A percentile compares a stretch with the other conserved stretches of the same genome.
Conservation (phyloP, 2,888 invertebrate genomes). For the Smittia sp. region DNA sequence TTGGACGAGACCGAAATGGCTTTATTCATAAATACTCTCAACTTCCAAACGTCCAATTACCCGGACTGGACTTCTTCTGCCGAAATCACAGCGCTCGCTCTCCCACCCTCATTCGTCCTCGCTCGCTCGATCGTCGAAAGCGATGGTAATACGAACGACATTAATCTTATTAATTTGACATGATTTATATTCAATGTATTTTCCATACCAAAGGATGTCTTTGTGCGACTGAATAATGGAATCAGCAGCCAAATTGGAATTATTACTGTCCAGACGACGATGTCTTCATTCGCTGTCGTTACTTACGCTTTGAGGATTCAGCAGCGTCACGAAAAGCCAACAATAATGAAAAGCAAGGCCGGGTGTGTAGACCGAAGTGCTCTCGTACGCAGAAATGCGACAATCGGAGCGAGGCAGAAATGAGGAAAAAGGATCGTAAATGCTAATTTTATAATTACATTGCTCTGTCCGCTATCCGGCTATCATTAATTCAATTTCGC, state of each 20-base stretch:
- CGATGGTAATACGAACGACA: slow-evolving; percentile 37
- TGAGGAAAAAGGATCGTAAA: slow-evolving; percentile 28
- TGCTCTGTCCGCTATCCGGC: slow-evolving; percentile 26
- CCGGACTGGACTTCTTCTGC: neutral
- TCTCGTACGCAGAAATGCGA: neutral
- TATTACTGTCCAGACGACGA: neutral
- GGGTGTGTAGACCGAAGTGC: neutral
- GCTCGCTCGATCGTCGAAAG: neutral
- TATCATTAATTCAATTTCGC: slow-evolving; percentile 36
- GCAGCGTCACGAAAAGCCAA: neutral
- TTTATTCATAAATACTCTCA: slow-evolving; percentile 24
- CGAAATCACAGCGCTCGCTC: neutral
- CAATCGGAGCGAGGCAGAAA: neutral
- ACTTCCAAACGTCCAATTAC: slow-evolving; percentile 4
- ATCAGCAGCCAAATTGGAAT: slow-evolving; percentile 4
- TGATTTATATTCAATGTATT: slow-evolving; percentile 42
- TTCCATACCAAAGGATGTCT: neutral
- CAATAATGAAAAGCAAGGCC: neutral
- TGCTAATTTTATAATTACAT: slow-evolving; percentile 38
- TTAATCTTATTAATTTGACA: slow-evolving; percentile 42
- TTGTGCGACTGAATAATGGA: slow-evolving; percentile 11
- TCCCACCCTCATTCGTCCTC: neutral
- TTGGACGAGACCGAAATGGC: neutral
- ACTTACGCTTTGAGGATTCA: neutral
- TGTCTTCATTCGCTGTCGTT: neutral